Evolutionary conservation across 2,888 invertebrate species (phyloP).

Genomic region (Zhuqinia jingwanae): DNA sequence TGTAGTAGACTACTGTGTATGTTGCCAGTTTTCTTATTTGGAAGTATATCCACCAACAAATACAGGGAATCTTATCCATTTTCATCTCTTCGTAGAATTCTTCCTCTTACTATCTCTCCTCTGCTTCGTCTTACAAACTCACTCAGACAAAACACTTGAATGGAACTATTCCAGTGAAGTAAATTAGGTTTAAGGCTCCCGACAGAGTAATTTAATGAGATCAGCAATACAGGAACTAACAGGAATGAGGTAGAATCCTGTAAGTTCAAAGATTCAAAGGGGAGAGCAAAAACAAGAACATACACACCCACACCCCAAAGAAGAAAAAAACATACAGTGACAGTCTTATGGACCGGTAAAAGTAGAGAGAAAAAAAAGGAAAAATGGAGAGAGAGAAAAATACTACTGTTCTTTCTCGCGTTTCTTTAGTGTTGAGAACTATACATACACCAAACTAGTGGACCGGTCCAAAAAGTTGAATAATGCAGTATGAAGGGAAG

Average conservation of each 20-base stretch:
- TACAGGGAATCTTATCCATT: too few species aligned
- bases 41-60: background rate
- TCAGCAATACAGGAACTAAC: conserved; percentile 42
- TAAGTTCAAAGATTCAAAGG: conserved; percentile 27
- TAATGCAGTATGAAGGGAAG: conserved; percentile 51
- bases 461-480: conserved; percentile 26
- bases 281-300: too few species aligned
- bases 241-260: conserved; percentile 10
- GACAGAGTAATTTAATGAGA: conserved; percentile 66
- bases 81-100: too few species aligned
- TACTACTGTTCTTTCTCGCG: conserved; percentile 13
- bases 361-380: background rate
- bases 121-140: background rate
- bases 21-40: background rate
- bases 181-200: conserved; percentile 69
- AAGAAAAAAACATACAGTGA: too few species aligned
- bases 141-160: conserved; percentile 29
- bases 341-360: conserved; percentile 24
- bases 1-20: background rate
- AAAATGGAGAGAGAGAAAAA: too few species aligned
- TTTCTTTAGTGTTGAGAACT: background rate
- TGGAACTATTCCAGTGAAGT: conserved; percentile 57
- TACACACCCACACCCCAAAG: too few species aligned
- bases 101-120: background rate
- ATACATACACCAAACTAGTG: background rate